Conservation (phyloP, 1,140 invertebrate species). For the Dinothrombium tinctorium region DNA sequence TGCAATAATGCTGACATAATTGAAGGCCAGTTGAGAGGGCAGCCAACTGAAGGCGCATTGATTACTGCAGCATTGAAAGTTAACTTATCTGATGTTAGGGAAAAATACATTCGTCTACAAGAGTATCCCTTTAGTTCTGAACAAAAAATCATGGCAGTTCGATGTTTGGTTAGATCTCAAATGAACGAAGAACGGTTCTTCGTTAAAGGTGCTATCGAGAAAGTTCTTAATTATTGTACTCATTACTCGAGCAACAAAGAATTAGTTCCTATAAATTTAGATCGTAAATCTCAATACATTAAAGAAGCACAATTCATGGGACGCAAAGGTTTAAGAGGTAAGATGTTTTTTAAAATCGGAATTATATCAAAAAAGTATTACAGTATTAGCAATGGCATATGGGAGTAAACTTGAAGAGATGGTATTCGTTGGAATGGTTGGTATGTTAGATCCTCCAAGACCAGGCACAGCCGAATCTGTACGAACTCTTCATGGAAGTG, state of each 20-base stretch:
- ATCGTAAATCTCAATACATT: constrained; percentile 53
- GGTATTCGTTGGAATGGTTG: constrained; percentile 69
- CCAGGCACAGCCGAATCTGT: constrained; percentile 64
- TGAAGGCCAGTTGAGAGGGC: constrained; percentile 54
- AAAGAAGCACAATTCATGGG: constrained; percentile 35
- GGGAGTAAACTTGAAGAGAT: constrained; percentile 55
- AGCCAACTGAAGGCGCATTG: constrained; percentile 92
- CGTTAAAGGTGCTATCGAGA: constrained; percentile 85
- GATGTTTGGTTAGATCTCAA: constrained; percentile 47
- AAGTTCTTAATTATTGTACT: constrained; percentile 60
- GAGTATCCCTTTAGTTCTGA: constrained; percentile 95
- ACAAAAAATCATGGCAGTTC: constrained; percentile 97
- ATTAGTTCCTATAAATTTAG: constrained; percentile 41
- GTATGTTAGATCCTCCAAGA: constrained; percentile 86
- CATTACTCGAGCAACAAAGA: constrained; percentile 48
- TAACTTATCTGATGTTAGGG: constrained; percentile 39
- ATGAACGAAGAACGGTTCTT: constrained; percentile 43
- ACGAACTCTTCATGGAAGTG: constrained; percentile 49
- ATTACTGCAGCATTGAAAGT: constrained; percentile 71
- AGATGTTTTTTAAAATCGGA: constrained; percentile 10
- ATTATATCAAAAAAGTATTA: constrained; percentile 16
- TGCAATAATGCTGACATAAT: constrained; percentile 94
- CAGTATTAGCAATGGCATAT: constrained; percentile 67
- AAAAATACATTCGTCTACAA: constrained; percentile 60
- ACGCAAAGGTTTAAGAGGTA: constrained; percentile 41